A percentile compares a stretch with the other conserved stretches of the same genome.
Evolutionary conservation across 1,140 invertebrate species (phyloP).

Genomic region (Manduca sexta): DNA sequence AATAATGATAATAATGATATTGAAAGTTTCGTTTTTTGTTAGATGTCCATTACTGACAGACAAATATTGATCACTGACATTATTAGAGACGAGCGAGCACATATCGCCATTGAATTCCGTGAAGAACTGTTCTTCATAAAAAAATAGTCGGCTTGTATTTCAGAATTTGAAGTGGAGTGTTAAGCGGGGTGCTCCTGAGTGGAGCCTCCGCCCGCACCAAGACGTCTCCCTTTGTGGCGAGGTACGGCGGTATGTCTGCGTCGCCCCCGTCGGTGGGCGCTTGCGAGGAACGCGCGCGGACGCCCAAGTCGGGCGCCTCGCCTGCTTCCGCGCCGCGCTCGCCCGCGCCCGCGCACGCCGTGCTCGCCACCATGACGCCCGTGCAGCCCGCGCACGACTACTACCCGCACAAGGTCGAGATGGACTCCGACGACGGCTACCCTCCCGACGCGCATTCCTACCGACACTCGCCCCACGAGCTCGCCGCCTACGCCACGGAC

Average conservation of each 20-base stretch:
- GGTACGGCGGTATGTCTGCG: slow-evolving; percentile 51
- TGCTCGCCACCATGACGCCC: slow-evolving; percentile 83
- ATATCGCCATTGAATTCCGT: no score
- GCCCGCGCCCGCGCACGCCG: slow-evolving; percentile 77
- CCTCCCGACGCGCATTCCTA: slow-evolving; percentile 72
- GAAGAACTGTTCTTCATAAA: no score
- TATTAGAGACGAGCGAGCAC: slow-evolving; percentile 24
- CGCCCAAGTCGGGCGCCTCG: slow-evolving; percentile 38
- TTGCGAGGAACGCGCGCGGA: slow-evolving; percentile 49
- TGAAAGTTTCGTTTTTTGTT: no score
- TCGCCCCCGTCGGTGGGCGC: slow-evolving; percentile 39
- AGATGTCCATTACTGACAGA: no score
- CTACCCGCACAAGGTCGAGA: slow-evolving; percentile 73
- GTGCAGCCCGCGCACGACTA: slow-evolving; percentile 74
- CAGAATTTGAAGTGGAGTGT: slow-evolving; percentile 49
- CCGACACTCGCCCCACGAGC: slow-evolving; percentile 66
- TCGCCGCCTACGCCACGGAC: slow-evolving; percentile 75
- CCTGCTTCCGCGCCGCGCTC: slow-evolving; percentile 59
- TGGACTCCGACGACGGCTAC: slow-evolving; percentile 71
- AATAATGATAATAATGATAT: no score
- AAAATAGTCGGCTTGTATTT: no score
- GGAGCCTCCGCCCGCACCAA: slow-evolving; percentile 48
- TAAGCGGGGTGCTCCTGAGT: slow-evolving; percentile 51
- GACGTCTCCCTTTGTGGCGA: slow-evolving; percentile 32
- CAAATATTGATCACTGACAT: background rate